Evolutionary conservation across 2,888 invertebrate species (phyloP).

Genomic region (Fragum whitleyi): DNA sequence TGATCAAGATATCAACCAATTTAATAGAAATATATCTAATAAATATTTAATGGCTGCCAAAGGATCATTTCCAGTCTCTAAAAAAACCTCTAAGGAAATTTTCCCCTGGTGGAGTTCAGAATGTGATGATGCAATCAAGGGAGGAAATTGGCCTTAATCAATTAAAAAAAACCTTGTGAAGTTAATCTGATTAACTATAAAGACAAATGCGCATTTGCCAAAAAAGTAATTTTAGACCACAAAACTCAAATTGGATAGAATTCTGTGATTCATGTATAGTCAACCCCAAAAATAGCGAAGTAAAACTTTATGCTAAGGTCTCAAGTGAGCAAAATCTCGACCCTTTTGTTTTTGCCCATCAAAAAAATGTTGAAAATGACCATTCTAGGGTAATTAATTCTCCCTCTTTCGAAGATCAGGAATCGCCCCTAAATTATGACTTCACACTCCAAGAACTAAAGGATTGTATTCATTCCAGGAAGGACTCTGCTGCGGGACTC

Average conservation of each 20-base stretch:
- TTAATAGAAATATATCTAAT: neutral
- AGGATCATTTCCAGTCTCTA: neutral
- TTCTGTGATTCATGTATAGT: slow-evolving; percentile 5
- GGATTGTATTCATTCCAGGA: neutral
- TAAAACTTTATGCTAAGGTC: slow-evolving; percentile 19
- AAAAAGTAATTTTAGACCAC: neutral
- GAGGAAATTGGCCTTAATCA: slow-evolving; percentile 22
- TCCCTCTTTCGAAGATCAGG: neutral
- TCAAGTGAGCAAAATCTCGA: slow-evolving; percentile 17
- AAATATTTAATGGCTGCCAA: neutral
- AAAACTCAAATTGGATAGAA: slow-evolving; percentile 23
- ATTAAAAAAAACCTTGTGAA: slow-evolving; percentile 18
- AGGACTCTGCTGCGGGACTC: slow-evolving; percentile 14
- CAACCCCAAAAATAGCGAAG: slow-evolving; percentile 1
- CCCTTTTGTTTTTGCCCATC: slow-evolving; percentile 2
- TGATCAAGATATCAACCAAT: neutral
- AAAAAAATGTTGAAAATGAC: slow-evolving; percentile 15
- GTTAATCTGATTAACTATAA: slow-evolving; percentile 7
- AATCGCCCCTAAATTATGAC: slow-evolving; percentile 10
- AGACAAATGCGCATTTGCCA: neutral
- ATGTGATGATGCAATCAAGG: slow-evolving; percentile 15
- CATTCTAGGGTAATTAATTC: neutral
- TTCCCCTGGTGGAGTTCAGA: slow-evolving; percentile 11
- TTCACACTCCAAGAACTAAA: slow-evolving; percentile 27
- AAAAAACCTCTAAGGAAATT: neutral